phyloP scores from a whole-genome alignment of 2,888 invertebrate genomes.

The Lithophane leautieri region DNA sequence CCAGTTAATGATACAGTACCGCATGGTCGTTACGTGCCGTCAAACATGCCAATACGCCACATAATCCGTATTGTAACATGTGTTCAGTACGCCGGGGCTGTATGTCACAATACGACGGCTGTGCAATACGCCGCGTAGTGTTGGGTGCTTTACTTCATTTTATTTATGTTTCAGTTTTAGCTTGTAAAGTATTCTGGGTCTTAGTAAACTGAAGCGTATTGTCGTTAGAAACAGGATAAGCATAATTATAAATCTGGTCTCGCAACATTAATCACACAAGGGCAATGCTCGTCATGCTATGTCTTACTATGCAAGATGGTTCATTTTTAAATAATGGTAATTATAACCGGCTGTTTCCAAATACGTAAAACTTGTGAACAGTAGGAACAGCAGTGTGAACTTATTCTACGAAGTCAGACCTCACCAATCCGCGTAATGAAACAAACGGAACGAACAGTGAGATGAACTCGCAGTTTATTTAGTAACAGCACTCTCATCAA shows the following conservation, averaged over 20 bases:
- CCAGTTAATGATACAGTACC: constrained; percentile 7
- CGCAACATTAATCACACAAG: background rate
- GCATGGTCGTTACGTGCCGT: constrained; percentile 1
- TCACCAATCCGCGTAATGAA: background rate
- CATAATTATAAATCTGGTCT: background rate
- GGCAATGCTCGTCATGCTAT: too few species aligned
- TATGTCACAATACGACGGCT: constrained; percentile 13
- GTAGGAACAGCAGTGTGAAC: background rate
- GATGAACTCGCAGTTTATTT: constrained; percentile 44
- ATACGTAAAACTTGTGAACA: background rate
- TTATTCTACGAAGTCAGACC: background rate
- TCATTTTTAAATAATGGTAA: background rate
- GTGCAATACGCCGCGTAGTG: constrained; percentile 16
- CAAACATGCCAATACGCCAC: constrained; percentile 44
- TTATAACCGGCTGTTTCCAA: background rate
- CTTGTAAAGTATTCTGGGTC: background rate
- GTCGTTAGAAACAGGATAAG: background rate
- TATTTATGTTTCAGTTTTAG: constrained; percentile 11
- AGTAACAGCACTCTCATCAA: constrained; percentile 22
- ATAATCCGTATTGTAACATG: constrained; percentile 31
- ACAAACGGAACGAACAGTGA: constrained; percentile 8
- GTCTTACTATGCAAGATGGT: background rate
- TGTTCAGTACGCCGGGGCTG: constrained; percentile 21
- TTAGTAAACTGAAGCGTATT: background rate
- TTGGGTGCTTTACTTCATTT: background rate